phyloP scores from a whole-genome alignment of 2,113 vertebrate species.

The Monarcha castaneiventris region DNA sequence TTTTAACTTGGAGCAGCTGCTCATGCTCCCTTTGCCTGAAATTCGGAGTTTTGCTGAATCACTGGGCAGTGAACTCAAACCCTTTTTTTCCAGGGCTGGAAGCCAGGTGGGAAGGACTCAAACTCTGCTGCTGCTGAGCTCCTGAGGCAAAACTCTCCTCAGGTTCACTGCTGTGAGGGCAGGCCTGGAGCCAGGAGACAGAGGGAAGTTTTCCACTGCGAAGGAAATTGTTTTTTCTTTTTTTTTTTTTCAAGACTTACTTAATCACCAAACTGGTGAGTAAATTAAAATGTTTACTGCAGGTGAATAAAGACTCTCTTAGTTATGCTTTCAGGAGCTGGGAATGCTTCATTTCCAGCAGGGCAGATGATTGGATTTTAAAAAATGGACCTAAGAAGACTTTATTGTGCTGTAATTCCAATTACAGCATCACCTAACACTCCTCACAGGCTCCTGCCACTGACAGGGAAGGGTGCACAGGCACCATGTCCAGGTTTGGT shows the following conservation, averaged over 20 bases:
- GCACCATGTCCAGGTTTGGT: accelerated
- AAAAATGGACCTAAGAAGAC: neutral
- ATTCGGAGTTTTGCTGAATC: constrained; percentile 36
- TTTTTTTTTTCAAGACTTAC: neutral
- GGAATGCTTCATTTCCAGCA: neutral
- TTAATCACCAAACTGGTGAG: neutral
- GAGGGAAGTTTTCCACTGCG: constrained; percentile 25
- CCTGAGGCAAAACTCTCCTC: constrained; percentile 9
- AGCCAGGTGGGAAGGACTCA: constrained; percentile 31
- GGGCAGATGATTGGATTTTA: neutral
- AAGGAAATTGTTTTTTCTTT: neutral
- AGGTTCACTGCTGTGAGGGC: neutral
- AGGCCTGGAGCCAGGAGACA: neutral
- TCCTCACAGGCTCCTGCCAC: neutral
- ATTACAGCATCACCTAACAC: neutral
- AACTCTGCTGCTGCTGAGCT: neutral
- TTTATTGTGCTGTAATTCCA: neutral
- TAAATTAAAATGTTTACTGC: neutral
- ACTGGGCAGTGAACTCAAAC: neutral
- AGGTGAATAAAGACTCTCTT: neutral
- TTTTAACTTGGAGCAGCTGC: constrained; percentile 15
- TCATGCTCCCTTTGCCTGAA: neutral
- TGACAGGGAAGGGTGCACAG: neutral
- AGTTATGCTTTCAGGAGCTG: neutral
- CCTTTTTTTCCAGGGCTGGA: neutral